Base-by-base conservation (phyloP, 2,888 invertebrate genomes). In the Mellilla xanthometata region DNA sequence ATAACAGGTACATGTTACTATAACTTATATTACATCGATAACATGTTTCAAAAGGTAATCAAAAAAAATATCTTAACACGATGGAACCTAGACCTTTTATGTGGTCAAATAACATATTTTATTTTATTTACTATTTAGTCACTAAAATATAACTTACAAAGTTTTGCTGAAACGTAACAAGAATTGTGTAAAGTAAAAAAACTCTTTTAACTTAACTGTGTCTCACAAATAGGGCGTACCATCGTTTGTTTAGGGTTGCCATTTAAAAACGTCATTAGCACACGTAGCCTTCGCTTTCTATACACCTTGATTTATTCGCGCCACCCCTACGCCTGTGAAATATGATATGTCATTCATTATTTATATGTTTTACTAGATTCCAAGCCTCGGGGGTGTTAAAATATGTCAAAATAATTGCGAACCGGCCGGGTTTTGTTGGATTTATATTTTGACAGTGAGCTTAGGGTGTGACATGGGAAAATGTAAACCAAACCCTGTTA, bases 201-300 rank as follows among this genome's bases (percentile, higher is more conserved):
- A 19, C 4, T 19, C 1, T 19, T 5, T 19, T 5, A 10, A 1
- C 24, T 2, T 7, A 12, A 23, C 41, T 39, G 13, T 33, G 47
- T 9, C 27, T n/a, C 22, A 32, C 15, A 10, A 40, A 12, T 40
- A 48, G 47, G 47, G 47, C 47, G 47, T 33, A 32, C 24, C 33
- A 33, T 11, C 54, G 41, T 54, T 55, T 43, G 49, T 64, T 62
- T 56, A 59, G 59, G 57, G 64, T 60, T 60, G 65, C 59, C 65
- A 62, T 73, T 76, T 72, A 58, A 68, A 68, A 64, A 65, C 58
- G 68, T 70, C 72, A 70, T 71, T 68, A 69, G 64, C 68, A 68
- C 59, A 59, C 49, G 54, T 47, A 51, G 56, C 49, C 52, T 52
- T 53, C 47, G 56, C 49, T 62, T 62, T 62, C 61, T 57, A 49